Evolutionary conservation across 2,113 vertebrate genomes (phyloP), one percentile per base, ranked within the genome.

Genomic region (Verasper variegatus): DNA sequence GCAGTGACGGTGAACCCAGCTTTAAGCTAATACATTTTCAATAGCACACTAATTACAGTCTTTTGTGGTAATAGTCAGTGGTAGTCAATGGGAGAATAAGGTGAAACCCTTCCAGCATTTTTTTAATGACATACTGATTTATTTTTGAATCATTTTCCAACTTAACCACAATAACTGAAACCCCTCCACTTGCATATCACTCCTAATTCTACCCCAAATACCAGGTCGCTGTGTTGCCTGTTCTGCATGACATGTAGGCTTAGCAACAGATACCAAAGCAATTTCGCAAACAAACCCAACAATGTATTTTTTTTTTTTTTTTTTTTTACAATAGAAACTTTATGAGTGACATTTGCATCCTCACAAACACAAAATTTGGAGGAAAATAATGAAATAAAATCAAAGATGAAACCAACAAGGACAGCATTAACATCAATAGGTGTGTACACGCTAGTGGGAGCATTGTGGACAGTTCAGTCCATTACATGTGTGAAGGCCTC

Each of bases 291-390:
- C 63, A 88, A 82, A 83, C 52, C 51, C 68, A 86, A 76, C 78
- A 71, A 75, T 54, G 18, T 14, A 45, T 45, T 59, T 47, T 67
- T 71, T 60, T 26, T 65, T 26, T 57, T 67, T 11, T 76, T 73
- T 52, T 59, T 54, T 52, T 73, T 42, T 20, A 87, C 81, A 85
- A 85, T 78, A 83, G 21, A 86, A 84, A 81, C 73, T 74, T 84
- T 80, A 83, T 89, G 76, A 79, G 85, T 82, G 76, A 86, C 78
- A 76, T 81, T 80, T 89, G 82, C 80, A 86, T 83, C 73, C 83
- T 87, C 86, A 90, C 87, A 82, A 89, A 90, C 83, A 90, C 88
- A 93, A 89, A 82, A 87, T 64, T 62, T 82, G 83, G 73, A 85
- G 51, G 84, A 80, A 78, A 21, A 21, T 84, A 88, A 73, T 24